Percentiles rank a stretch among this genome's conserved stretches.
phyloP scores from a whole-genome alignment of 2,888 invertebrate genomes.

The Bombylius discolor region DNA sequence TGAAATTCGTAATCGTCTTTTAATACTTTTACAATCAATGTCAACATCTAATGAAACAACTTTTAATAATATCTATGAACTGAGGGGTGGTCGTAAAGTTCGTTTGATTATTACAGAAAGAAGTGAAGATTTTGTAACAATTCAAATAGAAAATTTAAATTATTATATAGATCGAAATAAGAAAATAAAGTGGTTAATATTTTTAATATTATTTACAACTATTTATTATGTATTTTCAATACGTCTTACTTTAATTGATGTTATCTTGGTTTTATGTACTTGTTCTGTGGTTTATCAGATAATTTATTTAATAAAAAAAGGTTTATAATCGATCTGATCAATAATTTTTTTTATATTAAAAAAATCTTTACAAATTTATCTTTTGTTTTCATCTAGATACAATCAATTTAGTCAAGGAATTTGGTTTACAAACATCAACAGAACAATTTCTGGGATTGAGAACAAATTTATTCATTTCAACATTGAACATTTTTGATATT shows the following conservation, averaged over 20 bases:
- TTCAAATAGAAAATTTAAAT: conserved; percentile 14
- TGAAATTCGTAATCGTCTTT: too few relatives aligned
- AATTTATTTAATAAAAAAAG: conserved; percentile 1
- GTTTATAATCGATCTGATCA: not conserved
- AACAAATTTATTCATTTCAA: conserved; percentile 28
- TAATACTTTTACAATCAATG: too few relatives aligned
- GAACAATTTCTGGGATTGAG: conserved; percentile 25
- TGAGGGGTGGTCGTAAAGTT: conserved; percentile 4
- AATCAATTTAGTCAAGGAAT: not conserved
- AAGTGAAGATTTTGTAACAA: conserved; percentile 13
- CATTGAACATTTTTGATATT: conserved; percentile 29
- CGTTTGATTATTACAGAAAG: conserved; percentile 8
- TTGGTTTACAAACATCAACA: conserved; percentile 26
- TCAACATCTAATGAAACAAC: not conserved
- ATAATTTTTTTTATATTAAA: not conserved
- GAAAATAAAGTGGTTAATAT: not conserved
- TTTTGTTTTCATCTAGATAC: not conserved
- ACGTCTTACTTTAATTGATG: not conserved
- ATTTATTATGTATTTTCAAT: not conserved
- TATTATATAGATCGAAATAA: conserved; percentile 12
- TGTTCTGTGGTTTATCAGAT: not conserved
- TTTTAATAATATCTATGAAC: not conserved
- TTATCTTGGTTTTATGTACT: not conserved
- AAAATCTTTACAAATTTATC: not conserved
- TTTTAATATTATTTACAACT: not conserved